Conservation (phyloP, 1,140 invertebrate genomes). For the Brachystomella parvula region DNA sequence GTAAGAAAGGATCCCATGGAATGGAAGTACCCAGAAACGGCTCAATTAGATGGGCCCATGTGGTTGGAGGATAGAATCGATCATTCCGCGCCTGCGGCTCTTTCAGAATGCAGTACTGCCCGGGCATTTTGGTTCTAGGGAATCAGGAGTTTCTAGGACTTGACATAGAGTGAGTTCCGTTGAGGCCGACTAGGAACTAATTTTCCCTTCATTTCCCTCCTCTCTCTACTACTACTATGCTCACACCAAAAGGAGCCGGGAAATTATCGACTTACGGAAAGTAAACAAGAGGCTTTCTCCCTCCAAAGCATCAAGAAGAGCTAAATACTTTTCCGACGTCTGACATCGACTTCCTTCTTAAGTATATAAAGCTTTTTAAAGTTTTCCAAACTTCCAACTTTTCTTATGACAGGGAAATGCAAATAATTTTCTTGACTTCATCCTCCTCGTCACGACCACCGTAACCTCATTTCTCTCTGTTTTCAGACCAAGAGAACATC, state of each 20-base stretch:
- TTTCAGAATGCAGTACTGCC: neutral
- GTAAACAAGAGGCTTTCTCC: slow-evolving; percentile 27
- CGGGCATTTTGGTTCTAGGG: neutral
- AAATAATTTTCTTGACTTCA: neutral
- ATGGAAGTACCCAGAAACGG: neutral
- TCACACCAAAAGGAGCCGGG: slow-evolving; percentile 10
- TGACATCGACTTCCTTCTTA: neutral
- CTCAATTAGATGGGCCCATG: neutral
- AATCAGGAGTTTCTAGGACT: neutral
- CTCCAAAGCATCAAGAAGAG: neutral
- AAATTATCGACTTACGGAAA: slow-evolving; percentile 27
- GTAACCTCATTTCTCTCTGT: neutral
- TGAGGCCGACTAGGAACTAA: too few species aligned
- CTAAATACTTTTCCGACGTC: neutral
- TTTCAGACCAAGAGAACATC: too few species aligned
- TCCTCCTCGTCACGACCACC: neutral
- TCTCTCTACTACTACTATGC: neutral
- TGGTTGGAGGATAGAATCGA: neutral
- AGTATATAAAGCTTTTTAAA: neutral
- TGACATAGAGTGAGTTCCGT: neutral
- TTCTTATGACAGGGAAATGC: neutral
- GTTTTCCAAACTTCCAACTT: neutral
- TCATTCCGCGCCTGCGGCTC: neutral
- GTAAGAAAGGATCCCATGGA: neutral
- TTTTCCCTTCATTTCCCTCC: neutral